Evolutionary conservation across 92 coral and sea anemone genomes (phyloP), one percentile per base, ranked within the genome.

Genomic region (Actinostola sp.): DNA sequence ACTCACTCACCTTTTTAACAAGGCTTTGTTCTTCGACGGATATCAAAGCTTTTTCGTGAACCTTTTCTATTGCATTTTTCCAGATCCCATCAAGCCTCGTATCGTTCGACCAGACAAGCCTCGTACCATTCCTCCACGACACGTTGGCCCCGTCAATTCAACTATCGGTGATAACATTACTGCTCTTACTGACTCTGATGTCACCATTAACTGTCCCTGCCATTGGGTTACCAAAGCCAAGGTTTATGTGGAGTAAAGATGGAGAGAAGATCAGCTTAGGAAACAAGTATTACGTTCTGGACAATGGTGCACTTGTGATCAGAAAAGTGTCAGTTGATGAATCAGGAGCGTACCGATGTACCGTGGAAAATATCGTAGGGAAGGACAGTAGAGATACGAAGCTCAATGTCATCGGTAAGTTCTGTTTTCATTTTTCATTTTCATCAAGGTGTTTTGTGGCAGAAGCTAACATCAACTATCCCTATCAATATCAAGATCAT

Each of bases 201-300:
- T 83, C 52, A 67, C 79, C 66, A 70, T 83, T 44, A 50, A 66
- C 45, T 88, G 93, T 64, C 82, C 88, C 83, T 14, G 88, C 79
- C 10, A 80, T 70, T 54, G 97, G 97, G 28, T 33, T 68, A 30
- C 97, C 97, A 25, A 72, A 50, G 11, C 97, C 97, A 26, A 16
- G 45, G 8, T 75, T 80, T 26, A 32, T 78, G 44, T 91, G 97
- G 97, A 57, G 58, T 5, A 87, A 71, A 74, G 89, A 80, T 54
- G 89, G 89, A 31, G 24, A 54, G 39, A 30, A 38, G 76, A 19
- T 70, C 29, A 54, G 4, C 1, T 12, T 30, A 1, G 67, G 77
- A 49, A 56, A 46, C 14, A 68, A 80, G 61, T 56, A 71, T 31
- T 59, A 34, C 39, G 60, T 83, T 32, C 62, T 38, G 14, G 48